These are phyloP conservation scores for Trichomycterus rosablanca DNA, from an alignment of 2,113 vertebrate genomes.

Conservation along the genomic window DNA sequence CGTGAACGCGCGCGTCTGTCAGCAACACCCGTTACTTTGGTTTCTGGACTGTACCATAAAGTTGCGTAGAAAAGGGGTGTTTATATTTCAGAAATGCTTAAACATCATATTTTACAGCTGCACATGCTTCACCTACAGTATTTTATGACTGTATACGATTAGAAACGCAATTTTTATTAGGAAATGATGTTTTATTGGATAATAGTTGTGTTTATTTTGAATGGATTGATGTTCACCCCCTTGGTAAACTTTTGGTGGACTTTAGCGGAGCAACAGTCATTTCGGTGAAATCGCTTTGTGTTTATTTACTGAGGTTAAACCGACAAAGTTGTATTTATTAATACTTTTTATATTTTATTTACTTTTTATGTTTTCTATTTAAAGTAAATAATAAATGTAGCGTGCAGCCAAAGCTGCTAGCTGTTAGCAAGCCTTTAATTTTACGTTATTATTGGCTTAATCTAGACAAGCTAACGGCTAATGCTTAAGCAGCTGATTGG, in stretches of 20 bases:
- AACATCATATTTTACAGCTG: too few species aligned
- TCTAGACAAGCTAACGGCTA: neutral
- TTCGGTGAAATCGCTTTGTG: neutral
- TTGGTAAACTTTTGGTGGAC: neutral
- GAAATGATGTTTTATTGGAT: too few species aligned
- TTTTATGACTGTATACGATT: too few species aligned
- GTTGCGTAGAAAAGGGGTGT: neutral
- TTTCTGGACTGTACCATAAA: neutral
- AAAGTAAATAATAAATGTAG: neutral
- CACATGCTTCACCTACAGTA: too few species aligned
- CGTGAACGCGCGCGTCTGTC: conserved; percentile 7
- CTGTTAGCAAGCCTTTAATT: neutral
- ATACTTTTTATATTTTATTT: too few species aligned
- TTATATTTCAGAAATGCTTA: neutral
- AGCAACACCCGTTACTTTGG: conserved; percentile 2
- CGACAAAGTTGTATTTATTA: too few species aligned
- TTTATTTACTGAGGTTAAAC: too few species aligned
- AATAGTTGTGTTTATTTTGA: too few species aligned
- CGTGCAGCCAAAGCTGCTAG: too few species aligned
- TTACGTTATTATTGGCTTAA: neutral
- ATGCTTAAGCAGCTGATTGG: neutral
- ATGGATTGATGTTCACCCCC: neutral
- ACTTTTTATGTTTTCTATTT: too few species aligned
- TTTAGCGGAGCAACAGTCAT: too few species aligned
- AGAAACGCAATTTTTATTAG: too few species aligned